Conservation (phyloP, 2,797 vertebrate species). For the Acanthopagrus latus region DNA sequence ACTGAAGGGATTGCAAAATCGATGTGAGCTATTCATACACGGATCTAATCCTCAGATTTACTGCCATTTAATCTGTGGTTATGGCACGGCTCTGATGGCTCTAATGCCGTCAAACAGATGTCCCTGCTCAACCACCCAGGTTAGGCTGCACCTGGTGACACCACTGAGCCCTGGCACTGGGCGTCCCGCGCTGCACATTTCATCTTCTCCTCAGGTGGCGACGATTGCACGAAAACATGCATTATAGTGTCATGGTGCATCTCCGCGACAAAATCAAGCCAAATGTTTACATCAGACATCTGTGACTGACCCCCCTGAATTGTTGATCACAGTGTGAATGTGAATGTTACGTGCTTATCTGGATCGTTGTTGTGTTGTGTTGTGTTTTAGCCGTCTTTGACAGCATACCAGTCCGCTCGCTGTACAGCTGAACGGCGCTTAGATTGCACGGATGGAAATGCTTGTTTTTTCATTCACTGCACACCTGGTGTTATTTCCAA, state of each 20-base stretch:
- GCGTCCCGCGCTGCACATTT: conserved; percentile 31
- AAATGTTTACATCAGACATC: conserved; percentile 30
- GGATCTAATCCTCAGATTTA: conserved; percentile 85
- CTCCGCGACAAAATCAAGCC: conserved; percentile 1
- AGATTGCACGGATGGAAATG: conserved; percentile 39
- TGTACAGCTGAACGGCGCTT: conserved; percentile 22
- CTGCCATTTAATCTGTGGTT: conserved; percentile 86
- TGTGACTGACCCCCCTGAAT: conserved; percentile 1
- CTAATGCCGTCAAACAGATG: conserved; percentile 83
- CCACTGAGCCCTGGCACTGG: conserved; percentile 44
- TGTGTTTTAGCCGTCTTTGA: conserved; percentile 37
- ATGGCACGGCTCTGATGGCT: conserved; percentile 79
- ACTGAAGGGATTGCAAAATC: conserved; percentile 75
- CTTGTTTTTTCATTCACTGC: conserved; percentile 56
- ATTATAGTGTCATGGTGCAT: conserved; percentile 14
- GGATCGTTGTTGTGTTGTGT: conserved; percentile 7
- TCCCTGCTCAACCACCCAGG: conserved; percentile 75
- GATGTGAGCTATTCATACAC: conserved; percentile 82
- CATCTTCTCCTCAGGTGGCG: conserved; percentile 36
- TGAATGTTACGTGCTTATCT: conserved; percentile 32
- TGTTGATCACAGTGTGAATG: conserved; percentile 9
- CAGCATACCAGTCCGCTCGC: conserved; percentile 23
- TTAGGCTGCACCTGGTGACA: conserved; percentile 73
- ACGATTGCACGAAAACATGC: conserved; percentile 34
- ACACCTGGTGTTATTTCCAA: conserved; percentile 64